Evolutionary conservation across 2,113 vertebrate genomes (phyloP).

Genomic region (Lepus timidus): DNA sequence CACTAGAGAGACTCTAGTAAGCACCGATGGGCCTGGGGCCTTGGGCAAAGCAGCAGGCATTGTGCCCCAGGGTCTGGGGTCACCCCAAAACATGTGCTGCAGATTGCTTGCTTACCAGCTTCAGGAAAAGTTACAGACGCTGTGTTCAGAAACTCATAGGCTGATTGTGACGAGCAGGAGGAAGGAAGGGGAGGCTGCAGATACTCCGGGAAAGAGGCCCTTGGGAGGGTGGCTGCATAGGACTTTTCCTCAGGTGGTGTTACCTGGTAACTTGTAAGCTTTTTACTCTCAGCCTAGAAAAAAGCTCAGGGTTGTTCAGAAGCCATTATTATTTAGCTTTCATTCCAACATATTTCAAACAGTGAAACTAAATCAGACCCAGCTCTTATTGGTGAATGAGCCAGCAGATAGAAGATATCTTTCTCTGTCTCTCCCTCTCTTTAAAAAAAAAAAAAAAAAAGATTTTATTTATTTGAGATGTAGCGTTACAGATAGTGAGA

Average conservation of each 20-base stretch:
- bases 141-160: not conserved
- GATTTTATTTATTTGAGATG: too few relatives aligned
- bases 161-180: not conserved
- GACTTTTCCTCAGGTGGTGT: not conserved
- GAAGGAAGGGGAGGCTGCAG: not conserved
- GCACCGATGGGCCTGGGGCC: not conserved
- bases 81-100: not conserved
- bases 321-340: not conserved
- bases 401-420: too few relatives aligned
- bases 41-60: not conserved
- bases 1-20: not conserved
- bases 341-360: constrained; percentile 48
- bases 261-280: not conserved
- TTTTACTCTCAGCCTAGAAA: not conserved
- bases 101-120: not conserved
- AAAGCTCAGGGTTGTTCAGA: not conserved
- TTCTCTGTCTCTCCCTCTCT: too few relatives aligned
- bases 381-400: too few relatives aligned
- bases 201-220: not conserved
- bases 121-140: not conserved
- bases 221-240: not conserved
- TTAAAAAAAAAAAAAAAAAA: too few relatives aligned
- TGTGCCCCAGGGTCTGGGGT: not conserved
- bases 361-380: not conserved
- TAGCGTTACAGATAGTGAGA: too few relatives aligned